A percentile compares a stretch with the other conserved stretches of the same genome.
These are phyloP conservation scores for Hypsopygia costalis DNA, from an alignment of 2,888 invertebrate species.

Conservation along the genomic window DNA sequence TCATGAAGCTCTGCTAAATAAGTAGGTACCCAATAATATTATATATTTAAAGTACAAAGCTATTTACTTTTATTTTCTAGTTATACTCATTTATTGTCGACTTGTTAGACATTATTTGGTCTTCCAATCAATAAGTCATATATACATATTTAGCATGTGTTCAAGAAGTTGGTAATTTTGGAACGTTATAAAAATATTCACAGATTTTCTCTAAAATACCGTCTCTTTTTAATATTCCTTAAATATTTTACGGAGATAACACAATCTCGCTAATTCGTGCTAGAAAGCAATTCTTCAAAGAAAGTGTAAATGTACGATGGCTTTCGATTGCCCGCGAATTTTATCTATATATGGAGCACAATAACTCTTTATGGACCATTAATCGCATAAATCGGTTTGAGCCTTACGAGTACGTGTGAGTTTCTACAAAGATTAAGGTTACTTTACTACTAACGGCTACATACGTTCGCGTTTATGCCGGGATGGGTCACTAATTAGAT, in stretches of 20 bases:
- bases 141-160: no score
- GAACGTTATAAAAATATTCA: background rate
- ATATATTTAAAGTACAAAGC: no score
- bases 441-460: no score
- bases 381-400: conserved; percentile 27
- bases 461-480: no score
- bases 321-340: conserved; percentile 47
- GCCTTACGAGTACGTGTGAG: background rate
- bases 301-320: conserved; percentile 56
- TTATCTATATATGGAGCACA: conserved; percentile 25
- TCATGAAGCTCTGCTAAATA: no score
- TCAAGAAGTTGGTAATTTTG: no score
- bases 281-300: conserved; percentile 62
- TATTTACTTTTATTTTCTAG: no score
- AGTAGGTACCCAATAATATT: no score
- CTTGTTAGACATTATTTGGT: no score
- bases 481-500: no score
- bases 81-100: no score
- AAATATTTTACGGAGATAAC: background rate
- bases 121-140: no score
- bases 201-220: background rate
- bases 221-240: background rate
- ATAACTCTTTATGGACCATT: conserved; percentile 28
- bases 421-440: background rate
- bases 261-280: conserved; percentile 39